A percentile compares a stretch with the other conserved stretches of the same genome.
Evolutionary conservation across 2,797 vertebrate species (phyloP).

Genomic region (Rhinogobio ventralis): DNA sequence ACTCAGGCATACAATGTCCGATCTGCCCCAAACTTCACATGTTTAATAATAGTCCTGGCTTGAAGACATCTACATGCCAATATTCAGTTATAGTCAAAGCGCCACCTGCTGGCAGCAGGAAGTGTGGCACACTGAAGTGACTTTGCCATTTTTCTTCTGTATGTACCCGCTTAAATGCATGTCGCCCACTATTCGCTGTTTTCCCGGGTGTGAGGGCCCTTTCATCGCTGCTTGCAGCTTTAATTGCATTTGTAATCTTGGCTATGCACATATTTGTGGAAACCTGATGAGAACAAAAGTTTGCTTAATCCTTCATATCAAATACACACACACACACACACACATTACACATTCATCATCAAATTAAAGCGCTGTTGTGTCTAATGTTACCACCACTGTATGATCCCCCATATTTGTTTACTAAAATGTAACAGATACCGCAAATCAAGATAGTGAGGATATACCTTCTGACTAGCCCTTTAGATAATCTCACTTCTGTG

Average conservation of each 20-base stretch:
- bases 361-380: conserved; percentile 43
- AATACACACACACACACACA: conserved; percentile 37
- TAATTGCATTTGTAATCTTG: not conserved
- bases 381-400: conserved; percentile 19
- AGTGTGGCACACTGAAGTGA: no score
- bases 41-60: no score
- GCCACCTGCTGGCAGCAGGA: no score
- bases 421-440: conserved; percentile 38
- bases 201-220: no score
- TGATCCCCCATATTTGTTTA: conserved; percentile 45
- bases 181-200: no score
- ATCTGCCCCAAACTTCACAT: no score
- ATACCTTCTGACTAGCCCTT: conserved; percentile 11
- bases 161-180: no score
- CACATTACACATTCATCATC: conserved; percentile 25
- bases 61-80: no score
- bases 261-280: conserved; percentile 7
- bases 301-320: conserved; percentile 39
- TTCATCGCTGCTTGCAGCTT: no score
- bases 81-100: no score
- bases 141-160: no score
- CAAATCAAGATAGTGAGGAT: conserved; percentile 42
- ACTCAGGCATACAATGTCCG: no score
- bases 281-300: conserved; percentile 29
- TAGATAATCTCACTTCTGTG: conserved; percentile 3